These are phyloP conservation scores for Phlogophora meticulosa DNA, from an alignment of 2,888 invertebrate species.

Conservation along the genomic window DNA sequence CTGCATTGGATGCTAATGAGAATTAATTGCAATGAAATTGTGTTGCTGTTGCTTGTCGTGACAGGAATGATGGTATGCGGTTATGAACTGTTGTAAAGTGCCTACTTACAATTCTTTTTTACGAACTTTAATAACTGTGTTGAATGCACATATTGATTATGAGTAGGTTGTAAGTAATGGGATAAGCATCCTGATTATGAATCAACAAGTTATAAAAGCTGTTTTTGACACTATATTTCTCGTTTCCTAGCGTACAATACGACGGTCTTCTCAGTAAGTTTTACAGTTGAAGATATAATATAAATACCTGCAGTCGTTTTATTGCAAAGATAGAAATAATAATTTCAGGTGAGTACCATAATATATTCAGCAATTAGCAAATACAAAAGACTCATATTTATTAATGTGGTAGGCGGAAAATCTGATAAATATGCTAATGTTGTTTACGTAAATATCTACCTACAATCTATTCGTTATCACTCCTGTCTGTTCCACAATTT, in stretches of 20 bases:
- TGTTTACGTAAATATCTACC: conserved; percentile 67
- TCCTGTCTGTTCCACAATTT: conserved; percentile 78
- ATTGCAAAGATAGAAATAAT: too few relatives aligned
- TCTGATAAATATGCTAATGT: conserved; percentile 64
- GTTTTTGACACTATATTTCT: background rate
- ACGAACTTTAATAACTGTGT: background rate
- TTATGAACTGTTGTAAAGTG: conserved; percentile 22
- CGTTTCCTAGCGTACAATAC: too few relatives aligned
- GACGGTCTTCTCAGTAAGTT: too few relatives aligned
- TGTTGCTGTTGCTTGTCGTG: conserved; percentile 76
- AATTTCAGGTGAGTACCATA: conserved; percentile 1
- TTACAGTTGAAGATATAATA: too few relatives aligned
- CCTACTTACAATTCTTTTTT: conserved; percentile 26
- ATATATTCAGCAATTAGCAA: conserved; percentile 1
- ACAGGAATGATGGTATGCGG: conserved; percentile 44
- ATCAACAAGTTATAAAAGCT: background rate
- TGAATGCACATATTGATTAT: background rate
- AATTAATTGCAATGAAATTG: conserved; percentile 84
- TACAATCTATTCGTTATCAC: conserved; percentile 72
- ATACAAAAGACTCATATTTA: conserved; percentile 22
- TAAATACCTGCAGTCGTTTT: too few relatives aligned
- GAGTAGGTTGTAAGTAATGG: background rate
- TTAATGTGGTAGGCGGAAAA: conserved; percentile 46
- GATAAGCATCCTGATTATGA: background rate
- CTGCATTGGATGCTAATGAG: conserved; percentile 78